Evolutionary conservation across 2,113 vertebrate genomes (phyloP).

Genomic region (Ptyas mucosa): DNA sequence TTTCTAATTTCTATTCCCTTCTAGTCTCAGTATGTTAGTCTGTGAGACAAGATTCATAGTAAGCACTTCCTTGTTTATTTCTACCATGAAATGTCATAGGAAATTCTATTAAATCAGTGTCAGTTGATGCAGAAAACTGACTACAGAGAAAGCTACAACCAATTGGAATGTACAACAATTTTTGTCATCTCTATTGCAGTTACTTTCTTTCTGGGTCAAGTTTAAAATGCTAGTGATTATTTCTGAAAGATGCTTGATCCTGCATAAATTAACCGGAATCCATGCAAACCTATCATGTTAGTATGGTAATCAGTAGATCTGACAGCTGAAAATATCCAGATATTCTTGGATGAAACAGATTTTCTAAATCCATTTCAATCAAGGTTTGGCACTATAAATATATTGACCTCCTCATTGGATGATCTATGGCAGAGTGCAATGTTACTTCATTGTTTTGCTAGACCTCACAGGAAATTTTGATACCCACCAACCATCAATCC

Average conservation of each 20-base stretch:
- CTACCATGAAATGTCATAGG: background rate
- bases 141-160: background rate
- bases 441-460: background rate
- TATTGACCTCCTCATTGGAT: background rate
- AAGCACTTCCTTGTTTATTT: background rate
- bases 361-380: background rate
- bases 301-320: background rate
- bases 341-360: background rate
- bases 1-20: background rate
- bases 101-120: background rate
- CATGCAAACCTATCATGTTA: background rate
- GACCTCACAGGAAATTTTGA: background rate
- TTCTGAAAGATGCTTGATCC: background rate
- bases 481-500: background rate
- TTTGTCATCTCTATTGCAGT: background rate
- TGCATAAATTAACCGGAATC: background rate
- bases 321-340: background rate
- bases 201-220: background rate
- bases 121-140: background rate
- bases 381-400: background rate
- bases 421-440: background rate
- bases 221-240: background rate
- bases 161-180: background rate
- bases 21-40: background rate
- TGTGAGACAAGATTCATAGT: background rate